Evolutionary conservation across 2,888 invertebrate species (phyloP).

Genomic region (Eupithecia inturbata): DNA sequence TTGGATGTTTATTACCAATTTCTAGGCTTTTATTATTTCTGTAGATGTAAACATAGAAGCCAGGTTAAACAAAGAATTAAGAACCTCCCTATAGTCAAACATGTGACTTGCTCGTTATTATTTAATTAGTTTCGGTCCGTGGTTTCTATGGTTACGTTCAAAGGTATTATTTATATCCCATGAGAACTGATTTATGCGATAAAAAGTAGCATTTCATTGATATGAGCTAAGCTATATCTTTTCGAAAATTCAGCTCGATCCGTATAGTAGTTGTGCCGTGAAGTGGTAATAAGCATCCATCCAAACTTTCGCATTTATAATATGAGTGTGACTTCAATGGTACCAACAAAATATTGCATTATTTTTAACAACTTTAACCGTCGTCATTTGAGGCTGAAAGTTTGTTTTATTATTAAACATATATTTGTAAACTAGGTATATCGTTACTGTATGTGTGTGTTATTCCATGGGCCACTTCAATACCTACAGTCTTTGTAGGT

Average conservation of each 20-base stretch:
- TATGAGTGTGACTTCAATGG: neutral
- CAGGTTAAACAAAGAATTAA: neutral
- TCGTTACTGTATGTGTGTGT: neutral
- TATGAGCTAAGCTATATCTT: neutral
- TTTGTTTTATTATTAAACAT: neutral
- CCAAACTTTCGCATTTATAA: neutral
- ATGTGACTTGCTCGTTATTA: neutral
- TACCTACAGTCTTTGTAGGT: conserved; percentile 44
- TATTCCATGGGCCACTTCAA: conserved; percentile 9
- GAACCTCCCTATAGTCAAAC: neutral
- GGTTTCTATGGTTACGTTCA: neutral
- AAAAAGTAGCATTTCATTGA: neutral
- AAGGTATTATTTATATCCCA: neutral
- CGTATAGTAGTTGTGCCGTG: neutral
- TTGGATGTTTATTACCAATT: neutral
- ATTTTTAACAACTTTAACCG: neutral
- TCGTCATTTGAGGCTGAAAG: neutral
- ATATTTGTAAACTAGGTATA: neutral
- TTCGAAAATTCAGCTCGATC: neutral
- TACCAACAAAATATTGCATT: neutral
- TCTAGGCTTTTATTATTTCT: neutral
- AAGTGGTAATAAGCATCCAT: neutral
- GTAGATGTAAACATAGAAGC: neutral
- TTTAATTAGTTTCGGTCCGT: neutral
- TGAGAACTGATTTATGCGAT: too few relatives aligned